phyloP scores from a whole-genome alignment of 2,113 vertebrate genomes.

The Octodon degus region DNA sequence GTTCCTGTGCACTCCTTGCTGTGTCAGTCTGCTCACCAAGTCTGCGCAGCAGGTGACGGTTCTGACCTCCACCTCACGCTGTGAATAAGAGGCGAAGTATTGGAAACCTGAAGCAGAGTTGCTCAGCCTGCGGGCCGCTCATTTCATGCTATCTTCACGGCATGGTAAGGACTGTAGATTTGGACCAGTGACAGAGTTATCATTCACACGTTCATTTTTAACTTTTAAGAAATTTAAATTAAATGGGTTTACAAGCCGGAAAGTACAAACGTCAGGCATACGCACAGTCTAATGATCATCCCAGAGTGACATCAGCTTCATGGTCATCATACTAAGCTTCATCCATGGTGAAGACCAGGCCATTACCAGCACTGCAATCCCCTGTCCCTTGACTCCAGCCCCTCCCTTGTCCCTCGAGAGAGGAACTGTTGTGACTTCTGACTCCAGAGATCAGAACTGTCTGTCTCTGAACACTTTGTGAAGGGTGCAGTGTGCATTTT shows the following conservation, averaged over 20 bases:
- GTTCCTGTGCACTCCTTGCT: not conserved
- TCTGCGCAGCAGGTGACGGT: not conserved
- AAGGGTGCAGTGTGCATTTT: not conserved
- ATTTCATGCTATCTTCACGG: not conserved
- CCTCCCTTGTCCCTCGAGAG: not conserved
- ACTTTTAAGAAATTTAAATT: not conserved
- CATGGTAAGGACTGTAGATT: not conserved
- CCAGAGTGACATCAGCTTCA: not conserved
- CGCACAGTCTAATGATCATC: not conserved
- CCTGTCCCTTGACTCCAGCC: not conserved
- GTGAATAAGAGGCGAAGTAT: not conserved
- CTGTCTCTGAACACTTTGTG: not conserved
- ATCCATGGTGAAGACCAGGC: fast-evolving
- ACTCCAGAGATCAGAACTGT: not conserved
- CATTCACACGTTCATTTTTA: not conserved
- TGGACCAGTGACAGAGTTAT: not conserved
- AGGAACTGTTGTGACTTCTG: not conserved
- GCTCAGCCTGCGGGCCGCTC: not conserved
- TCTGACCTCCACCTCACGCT: not conserved
- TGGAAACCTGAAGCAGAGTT: not conserved
- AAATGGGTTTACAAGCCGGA: not conserved
- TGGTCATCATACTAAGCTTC: not conserved
- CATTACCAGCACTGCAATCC: not conserved
- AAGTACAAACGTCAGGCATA: not conserved
- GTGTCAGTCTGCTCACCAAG: not conserved